Conservation (phyloP, 1,140 invertebrate genomes). For the Nasonia vitripennis region DNA sequence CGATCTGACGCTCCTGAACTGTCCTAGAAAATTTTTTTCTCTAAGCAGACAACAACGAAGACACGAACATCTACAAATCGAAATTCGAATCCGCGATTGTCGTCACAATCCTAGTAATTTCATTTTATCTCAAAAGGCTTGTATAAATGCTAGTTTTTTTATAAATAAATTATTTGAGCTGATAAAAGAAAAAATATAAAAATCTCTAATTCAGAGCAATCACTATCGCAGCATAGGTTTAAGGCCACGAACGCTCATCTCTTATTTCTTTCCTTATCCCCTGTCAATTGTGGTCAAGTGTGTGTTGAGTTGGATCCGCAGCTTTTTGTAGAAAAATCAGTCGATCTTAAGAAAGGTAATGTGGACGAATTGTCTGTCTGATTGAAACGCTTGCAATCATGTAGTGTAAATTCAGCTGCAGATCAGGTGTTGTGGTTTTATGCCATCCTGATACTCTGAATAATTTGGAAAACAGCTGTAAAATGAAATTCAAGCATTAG, state of each 20-base stretch:
- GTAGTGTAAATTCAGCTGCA: slow-evolving; percentile 45
- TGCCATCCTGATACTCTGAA: slow-evolving; percentile 93
- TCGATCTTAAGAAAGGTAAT: slow-evolving; percentile 52
- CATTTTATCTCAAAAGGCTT: slow-evolving; percentile 61
- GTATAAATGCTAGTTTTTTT: slow-evolving; percentile 70
- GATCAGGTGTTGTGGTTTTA: slow-evolving; percentile 72
- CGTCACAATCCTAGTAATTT: slow-evolving; percentile 53
- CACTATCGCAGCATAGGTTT: slow-evolving; percentile 41
- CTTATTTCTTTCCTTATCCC: slow-evolving; percentile 29
- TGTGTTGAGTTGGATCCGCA: slow-evolving; percentile 27
- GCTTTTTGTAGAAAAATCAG: slow-evolving; percentile 53
- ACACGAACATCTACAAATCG: slow-evolving; percentile 54
- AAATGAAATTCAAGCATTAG: slow-evolving; percentile 62
- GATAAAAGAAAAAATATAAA: slow-evolving; percentile 57
- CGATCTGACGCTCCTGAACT: slow-evolving; percentile 41
- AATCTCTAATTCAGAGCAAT: slow-evolving; percentile 55
- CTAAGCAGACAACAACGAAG: slow-evolving; percentile 43
- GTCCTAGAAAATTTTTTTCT: slow-evolving; percentile 22
- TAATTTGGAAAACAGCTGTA: slow-evolving; percentile 96
- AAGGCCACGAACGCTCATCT: slow-evolving; percentile 48
- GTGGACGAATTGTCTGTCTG: slow-evolving; percentile 31
- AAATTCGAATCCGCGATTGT: slow-evolving; percentile 53
- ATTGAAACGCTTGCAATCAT: slow-evolving; percentile 23
- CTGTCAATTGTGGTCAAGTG: slow-evolving; percentile 44
- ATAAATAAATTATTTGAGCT: slow-evolving; percentile 66